These are phyloP conservation scores for Teinopalpus imperialis DNA, from an alignment of 2,888 invertebrate genomes.

Conservation along the genomic window DNA sequence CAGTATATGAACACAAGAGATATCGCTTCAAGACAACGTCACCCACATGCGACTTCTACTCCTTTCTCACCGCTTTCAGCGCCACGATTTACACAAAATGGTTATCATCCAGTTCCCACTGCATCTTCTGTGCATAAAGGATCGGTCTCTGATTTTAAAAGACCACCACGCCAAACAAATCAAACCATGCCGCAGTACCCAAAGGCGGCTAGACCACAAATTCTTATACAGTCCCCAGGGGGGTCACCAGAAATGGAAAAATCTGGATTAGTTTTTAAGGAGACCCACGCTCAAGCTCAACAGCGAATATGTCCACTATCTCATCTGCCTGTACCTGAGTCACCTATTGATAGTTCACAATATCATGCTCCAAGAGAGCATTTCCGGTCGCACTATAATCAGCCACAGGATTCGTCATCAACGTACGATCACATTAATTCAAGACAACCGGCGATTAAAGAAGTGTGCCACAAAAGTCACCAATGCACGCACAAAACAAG, in stretches of 20 bases:
- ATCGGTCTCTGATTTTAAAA: background rate
- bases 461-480: background rate
- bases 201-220: background rate
- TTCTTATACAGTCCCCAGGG: background rate
- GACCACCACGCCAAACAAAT: background rate
- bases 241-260: background rate
- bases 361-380: background rate
- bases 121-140: constrained; percentile 4
- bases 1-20: no score
- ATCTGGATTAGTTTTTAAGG: background rate
- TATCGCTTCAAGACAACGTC: background rate
- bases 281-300: no score
- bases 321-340: background rate
- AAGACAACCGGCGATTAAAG: background rate
- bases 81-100: background rate
- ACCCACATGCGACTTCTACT: constrained; percentile 14
- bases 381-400: background rate
- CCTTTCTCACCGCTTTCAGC: background rate
- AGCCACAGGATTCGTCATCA: background rate
- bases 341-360: background rate
- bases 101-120: background rate
- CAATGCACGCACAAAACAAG: background rate
- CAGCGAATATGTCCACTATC: background rate
- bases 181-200: constrained; percentile 3
- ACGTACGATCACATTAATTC: background rate